Evolutionary conservation across 2,797 vertebrate species (phyloP).

Genomic region (Falco rusticolus): DNA sequence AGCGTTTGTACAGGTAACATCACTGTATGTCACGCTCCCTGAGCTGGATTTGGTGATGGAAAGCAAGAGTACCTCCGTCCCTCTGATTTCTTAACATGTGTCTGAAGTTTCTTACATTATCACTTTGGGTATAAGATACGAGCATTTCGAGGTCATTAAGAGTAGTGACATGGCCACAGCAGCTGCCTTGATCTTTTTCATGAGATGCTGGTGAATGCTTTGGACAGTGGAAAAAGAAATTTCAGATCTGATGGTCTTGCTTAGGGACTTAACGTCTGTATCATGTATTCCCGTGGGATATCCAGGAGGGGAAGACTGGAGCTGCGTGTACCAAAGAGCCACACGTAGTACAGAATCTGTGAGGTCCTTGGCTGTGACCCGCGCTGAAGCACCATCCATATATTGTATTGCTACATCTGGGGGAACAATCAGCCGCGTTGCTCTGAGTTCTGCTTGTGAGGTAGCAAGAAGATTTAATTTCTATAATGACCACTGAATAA

Average conservation of each 20-base stretch:
- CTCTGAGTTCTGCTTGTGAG: not conserved
- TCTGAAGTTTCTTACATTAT: not conserved
- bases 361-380: not conserved
- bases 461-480: not conserved
- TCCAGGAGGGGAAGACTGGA: not conserved
- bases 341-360: rapidly evolving
- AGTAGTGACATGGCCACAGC: not conserved
- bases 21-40: not conserved
- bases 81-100: not conserved
- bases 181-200: not conserved
- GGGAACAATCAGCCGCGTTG: rapidly evolving
- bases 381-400: not conserved
- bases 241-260: not conserved
- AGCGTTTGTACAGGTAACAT: not conserved
- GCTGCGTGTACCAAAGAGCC: rapidly evolving
- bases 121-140: not conserved
- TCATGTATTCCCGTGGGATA: not conserved
- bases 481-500: not conserved
- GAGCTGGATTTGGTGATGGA: not conserved
- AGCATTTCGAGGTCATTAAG: not conserved
- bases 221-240: not conserved
- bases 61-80: not conserved
- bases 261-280: not conserved
- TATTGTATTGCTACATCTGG: not conserved
- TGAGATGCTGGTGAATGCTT: not conserved